Base-by-base conservation (phyloP, 1,140 invertebrate species). In the Lanistes nyassanus region DNA sequence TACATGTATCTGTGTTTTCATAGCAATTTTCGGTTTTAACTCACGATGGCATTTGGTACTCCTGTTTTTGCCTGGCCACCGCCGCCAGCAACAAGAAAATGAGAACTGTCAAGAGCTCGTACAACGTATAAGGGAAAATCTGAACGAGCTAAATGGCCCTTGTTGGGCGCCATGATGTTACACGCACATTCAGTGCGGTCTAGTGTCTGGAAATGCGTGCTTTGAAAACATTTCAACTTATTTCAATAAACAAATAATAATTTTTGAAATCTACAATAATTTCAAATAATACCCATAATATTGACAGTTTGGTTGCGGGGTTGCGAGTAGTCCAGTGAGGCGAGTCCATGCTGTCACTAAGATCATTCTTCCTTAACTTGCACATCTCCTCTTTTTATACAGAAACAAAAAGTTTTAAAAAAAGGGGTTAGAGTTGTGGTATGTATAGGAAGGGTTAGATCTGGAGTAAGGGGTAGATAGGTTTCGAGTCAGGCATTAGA, bases 31-130 rank as follows among this genome's bases (percentile, higher is more conserved):
- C 26, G 31, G 26, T 23, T 67, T 36, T 67, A 47, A 77, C 90
- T 85, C 86, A 91, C 96, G 91, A 99, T 97, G 89, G 95, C 95
- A 92, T 99, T 99, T 26, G 94, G 93, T 75, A 99, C 94, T 34
- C 97, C 97, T 60, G 97, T 98, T 90, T 97, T 98, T 29, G 96
- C 94, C 26, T 94, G 94, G 66, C 97, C 97, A 72, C 97, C 97
- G 66, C 97, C 97, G 60, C 97, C 97, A 78, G 95, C 97, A 42
- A 99, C 95, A 64, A 99, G 89, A 83, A 99, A 93, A 91, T 99
- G 96, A 76, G 96, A 92, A 89, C 94, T 95, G 37, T 95, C 96
- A 47, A 99, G 90, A 90, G 95, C 94, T 88, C 96, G 94, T 34
- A 98, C 90, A 2, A 94, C 94, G 88, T 98, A 99, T 29, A 97